These are phyloP conservation scores for Mesorhabditis spiculigera DNA, from an alignment of 2,888 invertebrate genomes.

Conservation along the genomic window DNA sequence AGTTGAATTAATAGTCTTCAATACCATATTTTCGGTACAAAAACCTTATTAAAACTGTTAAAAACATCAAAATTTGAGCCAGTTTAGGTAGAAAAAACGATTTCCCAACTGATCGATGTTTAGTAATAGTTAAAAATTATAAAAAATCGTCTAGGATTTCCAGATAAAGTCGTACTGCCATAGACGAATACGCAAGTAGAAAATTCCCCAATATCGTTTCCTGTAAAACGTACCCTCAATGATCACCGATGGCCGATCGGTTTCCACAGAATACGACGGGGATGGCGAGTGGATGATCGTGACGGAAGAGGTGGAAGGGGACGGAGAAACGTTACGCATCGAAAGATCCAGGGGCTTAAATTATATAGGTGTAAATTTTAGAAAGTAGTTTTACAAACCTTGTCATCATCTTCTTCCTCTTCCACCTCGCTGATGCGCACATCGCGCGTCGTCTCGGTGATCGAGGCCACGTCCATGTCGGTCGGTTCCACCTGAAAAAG, in stretches of 20 bases:
- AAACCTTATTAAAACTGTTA: too few species aligned
- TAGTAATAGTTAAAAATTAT: too few species aligned
- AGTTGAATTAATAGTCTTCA: too few species aligned
- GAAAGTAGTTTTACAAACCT: background rate
- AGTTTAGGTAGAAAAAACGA: too few species aligned
- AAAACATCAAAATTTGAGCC: too few species aligned
- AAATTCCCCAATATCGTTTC: too few species aligned
- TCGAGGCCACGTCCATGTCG: constrained; percentile 2
- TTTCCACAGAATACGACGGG: background rate
- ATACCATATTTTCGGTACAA: too few species aligned
- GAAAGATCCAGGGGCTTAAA: background rate
- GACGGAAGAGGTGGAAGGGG: background rate
- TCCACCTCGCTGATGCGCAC: background rate
- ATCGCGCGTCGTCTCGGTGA: background rate
- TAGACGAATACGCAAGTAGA: too few species aligned
- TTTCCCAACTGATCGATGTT: too few species aligned
- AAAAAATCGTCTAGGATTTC: too few species aligned
- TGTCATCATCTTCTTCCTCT: background rate
- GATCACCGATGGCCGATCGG: background rate
- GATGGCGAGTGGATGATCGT: constrained; percentile 1
- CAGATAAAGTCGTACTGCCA: too few species aligned
- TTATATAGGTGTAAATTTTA: background rate
- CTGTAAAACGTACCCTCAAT: background rate
- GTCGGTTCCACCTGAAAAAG: background rate
- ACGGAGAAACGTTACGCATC: background rate